Conservation (phyloP, 2,888 invertebrate species). For the Sericinus montela region DNA sequence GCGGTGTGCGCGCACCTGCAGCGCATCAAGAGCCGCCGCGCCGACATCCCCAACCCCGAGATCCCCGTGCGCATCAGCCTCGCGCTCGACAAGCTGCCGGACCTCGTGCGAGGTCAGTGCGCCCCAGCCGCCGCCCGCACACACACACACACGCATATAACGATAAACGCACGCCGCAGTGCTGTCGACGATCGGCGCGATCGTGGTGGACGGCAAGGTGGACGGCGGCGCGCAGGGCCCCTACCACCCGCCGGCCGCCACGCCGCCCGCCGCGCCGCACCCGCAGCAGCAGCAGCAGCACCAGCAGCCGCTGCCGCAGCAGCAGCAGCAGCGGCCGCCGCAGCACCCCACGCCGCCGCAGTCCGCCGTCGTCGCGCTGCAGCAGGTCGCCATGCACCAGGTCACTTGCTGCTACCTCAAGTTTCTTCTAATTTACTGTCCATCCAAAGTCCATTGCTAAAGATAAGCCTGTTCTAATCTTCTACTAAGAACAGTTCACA, state of each 20-base stretch:
- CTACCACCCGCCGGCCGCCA: slow-evolving; percentile 26
- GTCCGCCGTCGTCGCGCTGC: slow-evolving; percentile 54
- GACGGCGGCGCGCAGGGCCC: slow-evolving; percentile 64
- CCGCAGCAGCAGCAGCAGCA: slow-evolving; percentile 24
- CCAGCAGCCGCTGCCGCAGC: slow-evolving; percentile 29
- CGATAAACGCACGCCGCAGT: too few species aligned
- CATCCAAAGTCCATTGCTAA: too few species aligned
- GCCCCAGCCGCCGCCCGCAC: not conserved
- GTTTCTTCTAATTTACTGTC: too few species aligned
- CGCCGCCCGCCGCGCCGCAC: slow-evolving; percentile 21
- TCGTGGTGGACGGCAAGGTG: slow-evolving; percentile 90
- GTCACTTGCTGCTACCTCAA: too few species aligned
- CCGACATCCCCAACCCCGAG: slow-evolving; percentile 94
- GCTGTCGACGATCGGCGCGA: slow-evolving; percentile 87
- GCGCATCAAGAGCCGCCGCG: slow-evolving; percentile 89
- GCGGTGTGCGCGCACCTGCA: slow-evolving; percentile 86
- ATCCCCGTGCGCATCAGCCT: slow-evolving; percentile 91
- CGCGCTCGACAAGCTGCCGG: slow-evolving; percentile 88
- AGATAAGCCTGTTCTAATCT: too few species aligned
- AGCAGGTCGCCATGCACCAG: slow-evolving; percentile 71
- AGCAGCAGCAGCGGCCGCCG: slow-evolving; percentile 35
- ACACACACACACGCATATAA: not conserved
- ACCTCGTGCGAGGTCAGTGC: slow-evolving; percentile 84
- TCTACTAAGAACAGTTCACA: too few species aligned
- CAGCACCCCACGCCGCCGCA: slow-evolving; percentile 32